Percentiles rank a stretch among this genome's conserved stretches.
phyloP scores from a whole-genome alignment of 2,888 invertebrate genomes.

The Latrodectus hesperus region DNA sequence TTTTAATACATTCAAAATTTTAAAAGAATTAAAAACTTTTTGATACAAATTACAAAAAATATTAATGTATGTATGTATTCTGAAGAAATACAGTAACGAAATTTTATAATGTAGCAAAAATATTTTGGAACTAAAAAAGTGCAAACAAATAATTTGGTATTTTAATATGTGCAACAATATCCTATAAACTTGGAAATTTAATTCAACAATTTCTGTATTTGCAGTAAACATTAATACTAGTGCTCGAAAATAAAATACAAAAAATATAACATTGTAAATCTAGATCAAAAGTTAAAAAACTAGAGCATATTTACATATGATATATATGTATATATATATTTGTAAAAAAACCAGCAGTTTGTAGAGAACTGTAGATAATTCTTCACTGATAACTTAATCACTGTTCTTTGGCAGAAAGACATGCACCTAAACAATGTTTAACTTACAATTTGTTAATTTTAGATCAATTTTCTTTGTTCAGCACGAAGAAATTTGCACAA shows the following conservation, averaged over 20 bases:
- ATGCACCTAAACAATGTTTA: slow-evolving; percentile 25
- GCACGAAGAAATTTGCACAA: neutral
- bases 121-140: neutral
- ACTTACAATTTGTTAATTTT: neutral
- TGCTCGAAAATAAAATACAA: slow-evolving; percentile 68
- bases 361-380: slow-evolving; percentile 49
- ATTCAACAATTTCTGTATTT: slow-evolving; percentile 28
- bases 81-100: slow-evolving; percentile 1
- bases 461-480: neutral
- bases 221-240: slow-evolving; percentile 50
- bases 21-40: neutral
- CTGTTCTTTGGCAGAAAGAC: slow-evolving; percentile 20
- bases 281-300: slow-evolving; percentile 68
- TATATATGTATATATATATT: slow-evolving; percentile 60
- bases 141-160: slow-evolving; percentile 19
- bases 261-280: slow-evolving; percentile 68
- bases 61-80: neutral
- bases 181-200: slow-evolving; percentile 24
- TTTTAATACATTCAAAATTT: neutral
- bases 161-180: slow-evolving; percentile 28
- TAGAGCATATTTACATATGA: slow-evolving; percentile 67
- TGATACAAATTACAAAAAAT: neutral
- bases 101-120: slow-evolving; percentile 18
- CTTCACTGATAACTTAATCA: slow-evolving; percentile 12
- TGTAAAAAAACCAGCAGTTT: slow-evolving; percentile 63